Conservation (phyloP, 2,888 invertebrate species). For the Callyntrura guangdongensis region DNA sequence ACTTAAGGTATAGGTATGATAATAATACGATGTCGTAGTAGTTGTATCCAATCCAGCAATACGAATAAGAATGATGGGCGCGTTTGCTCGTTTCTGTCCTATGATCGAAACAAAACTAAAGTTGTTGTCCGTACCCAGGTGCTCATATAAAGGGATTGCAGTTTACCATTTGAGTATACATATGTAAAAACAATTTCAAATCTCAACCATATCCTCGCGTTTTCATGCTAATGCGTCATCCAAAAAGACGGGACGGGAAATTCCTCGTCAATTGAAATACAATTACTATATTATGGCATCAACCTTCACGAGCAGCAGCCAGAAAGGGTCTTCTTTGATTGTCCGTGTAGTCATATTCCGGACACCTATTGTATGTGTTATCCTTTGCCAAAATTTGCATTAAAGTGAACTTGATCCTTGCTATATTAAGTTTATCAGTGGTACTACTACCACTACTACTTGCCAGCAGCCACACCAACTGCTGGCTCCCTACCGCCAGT, state of each 20-base stretch:
- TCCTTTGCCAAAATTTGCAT: conserved; percentile 11
- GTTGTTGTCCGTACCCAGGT: neutral
- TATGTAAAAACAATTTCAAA: neutral
- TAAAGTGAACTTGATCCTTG: neutral
- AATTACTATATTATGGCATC: neutral
- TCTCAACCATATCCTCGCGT: neutral
- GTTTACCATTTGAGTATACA: neutral
- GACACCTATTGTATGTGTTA: neutral
- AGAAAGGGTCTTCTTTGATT: neutral
- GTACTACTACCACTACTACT: too few species aligned
- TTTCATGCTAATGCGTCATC: neutral
- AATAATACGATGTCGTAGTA: neutral
- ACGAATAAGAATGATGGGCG: neutral
- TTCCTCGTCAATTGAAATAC: conserved; percentile 4
- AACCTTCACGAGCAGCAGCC: neutral
- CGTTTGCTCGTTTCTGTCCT: conserved; percentile 5
- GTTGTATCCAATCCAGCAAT: conserved; percentile 17
- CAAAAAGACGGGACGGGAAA: conserved; percentile 44
- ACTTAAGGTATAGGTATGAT: too few species aligned
- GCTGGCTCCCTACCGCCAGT: too few species aligned
- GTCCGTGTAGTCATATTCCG: neutral
- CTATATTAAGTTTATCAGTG: too few species aligned
- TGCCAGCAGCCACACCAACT: too few species aligned
- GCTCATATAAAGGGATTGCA: conserved; percentile 15
- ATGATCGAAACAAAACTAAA: conserved; percentile 17